phyloP scores from a whole-genome alignment of 2,888 invertebrate genomes.

The Harmothoe impar region DNA sequence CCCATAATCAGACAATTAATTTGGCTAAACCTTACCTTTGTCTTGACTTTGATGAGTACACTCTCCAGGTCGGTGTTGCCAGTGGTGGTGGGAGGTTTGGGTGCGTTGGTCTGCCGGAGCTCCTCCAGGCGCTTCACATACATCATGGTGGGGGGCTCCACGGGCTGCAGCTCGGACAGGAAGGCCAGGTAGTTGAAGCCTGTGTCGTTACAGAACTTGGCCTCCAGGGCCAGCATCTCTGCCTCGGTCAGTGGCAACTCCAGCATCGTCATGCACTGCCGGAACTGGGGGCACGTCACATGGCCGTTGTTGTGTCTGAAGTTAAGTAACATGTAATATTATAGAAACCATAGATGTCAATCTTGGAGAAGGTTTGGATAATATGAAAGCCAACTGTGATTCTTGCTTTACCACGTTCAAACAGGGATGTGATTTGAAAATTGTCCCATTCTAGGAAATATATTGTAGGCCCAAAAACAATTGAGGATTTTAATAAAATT shows the following conservation, averaged over 20 bases:
- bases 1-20: no score
- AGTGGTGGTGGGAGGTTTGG: constrained; percentile 73
- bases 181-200: constrained; percentile 82
- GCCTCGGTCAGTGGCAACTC: constrained; percentile 78
- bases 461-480: no score
- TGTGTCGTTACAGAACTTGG: constrained; percentile 81
- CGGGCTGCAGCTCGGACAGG: constrained; percentile 80
- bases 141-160: constrained; percentile 75
- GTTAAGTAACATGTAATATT: background rate
- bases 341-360: no score
- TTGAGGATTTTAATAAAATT: no score
- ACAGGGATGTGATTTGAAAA: no score
- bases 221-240: constrained; percentile 81
- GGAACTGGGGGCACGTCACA: constrained; percentile 81
- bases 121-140: constrained; percentile 80
- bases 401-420: no score
- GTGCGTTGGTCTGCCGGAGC: constrained; percentile 75
- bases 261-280: constrained; percentile 81
- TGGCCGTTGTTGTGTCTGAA: constrained; percentile 83
- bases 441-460: no score
- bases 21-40: constrained; percentile 79
- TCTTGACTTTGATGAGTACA: constrained; percentile 81
- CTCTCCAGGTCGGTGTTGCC: constrained; percentile 77
- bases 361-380: background rate
- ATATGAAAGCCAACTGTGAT: no score